Evolutionary conservation across 2,888 invertebrate species (phyloP).

Genomic region (Lomographa bimaculata): DNA sequence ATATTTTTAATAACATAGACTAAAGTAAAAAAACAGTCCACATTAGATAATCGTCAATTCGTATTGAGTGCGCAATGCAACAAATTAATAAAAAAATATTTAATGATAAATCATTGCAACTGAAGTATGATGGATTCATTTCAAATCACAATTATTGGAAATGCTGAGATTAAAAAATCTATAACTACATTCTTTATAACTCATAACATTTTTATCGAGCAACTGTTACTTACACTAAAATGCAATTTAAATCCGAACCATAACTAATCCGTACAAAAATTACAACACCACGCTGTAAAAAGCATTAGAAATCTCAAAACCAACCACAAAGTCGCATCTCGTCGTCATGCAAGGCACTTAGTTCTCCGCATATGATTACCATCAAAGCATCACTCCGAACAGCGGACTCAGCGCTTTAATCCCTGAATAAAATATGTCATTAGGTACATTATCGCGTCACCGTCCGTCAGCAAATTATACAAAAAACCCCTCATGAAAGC

Average conservation of each 20-base stretch:
- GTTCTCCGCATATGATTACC: constrained; percentile 42
- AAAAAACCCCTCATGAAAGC: constrained; percentile 67
- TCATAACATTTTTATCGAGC: no score
- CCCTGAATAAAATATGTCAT: constrained; percentile 70
- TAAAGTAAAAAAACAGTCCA: no score
- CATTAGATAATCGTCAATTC: no score
- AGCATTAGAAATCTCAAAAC: constrained; percentile 7
- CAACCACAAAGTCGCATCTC: constrained; percentile 5
- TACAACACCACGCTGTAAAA: background rate
- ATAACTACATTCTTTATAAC: no score
- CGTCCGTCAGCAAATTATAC: constrained; percentile 59
- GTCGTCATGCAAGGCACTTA: constrained; percentile 34
- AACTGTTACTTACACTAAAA: no score
- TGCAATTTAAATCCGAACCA: background rate
- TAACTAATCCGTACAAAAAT: constrained; percentile 1
- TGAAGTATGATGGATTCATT: no score
- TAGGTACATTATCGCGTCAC: constrained; percentile 67
- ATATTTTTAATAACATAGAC: no score
- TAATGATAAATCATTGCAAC: no score
- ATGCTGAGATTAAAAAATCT: no score
- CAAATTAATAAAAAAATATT: no score
- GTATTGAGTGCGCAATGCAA: no score
- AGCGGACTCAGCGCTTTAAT: constrained; percentile 50
- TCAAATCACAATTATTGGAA: no score
- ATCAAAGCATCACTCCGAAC: constrained; percentile 47